A percentile compares a stretch with the other conserved stretches of the same genome.
phyloP scores from a whole-genome alignment of 2,113 vertebrate species.

The Theropithecus gelada region DNA sequence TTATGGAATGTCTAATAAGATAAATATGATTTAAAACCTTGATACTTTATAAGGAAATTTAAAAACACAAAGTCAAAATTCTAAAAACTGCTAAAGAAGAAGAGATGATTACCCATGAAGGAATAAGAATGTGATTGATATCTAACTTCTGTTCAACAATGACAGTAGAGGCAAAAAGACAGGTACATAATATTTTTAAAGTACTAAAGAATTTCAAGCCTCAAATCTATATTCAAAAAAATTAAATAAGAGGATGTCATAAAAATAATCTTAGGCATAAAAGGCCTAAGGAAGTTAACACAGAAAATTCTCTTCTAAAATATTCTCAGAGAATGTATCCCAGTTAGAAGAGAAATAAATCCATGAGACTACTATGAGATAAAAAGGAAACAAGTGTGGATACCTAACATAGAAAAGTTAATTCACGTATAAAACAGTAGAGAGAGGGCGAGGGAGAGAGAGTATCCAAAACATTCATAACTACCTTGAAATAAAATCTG shows the following conservation, averaged over 20 bases:
- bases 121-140: neutral
- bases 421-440: neutral
- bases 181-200: neutral
- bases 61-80: neutral
- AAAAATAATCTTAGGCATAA: slow-evolving; percentile 10
- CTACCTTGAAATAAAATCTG: neutral
- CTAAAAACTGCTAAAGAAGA: slow-evolving; percentile 20
- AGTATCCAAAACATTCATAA: neutral
- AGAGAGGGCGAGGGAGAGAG: neutral
- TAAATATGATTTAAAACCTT: neutral
- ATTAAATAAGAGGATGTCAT: slow-evolving; percentile 14
- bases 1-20: neutral
- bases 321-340: neutral
- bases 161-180: neutral
- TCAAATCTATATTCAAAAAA: neutral
- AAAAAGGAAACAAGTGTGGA: neutral
- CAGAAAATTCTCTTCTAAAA: neutral
- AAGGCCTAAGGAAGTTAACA: neutral
- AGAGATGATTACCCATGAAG: neutral
- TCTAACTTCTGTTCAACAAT: neutral
- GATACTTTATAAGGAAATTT: neutral
- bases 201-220: neutral
- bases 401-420: neutral
- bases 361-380: neutral
- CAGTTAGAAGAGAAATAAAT: neutral